A percentile compares a stretch with the other conserved stretches of the same genome.
Evolutionary conservation across 2,888 invertebrate genomes (phyloP).

Genomic region (Cephalotes varians): DNA sequence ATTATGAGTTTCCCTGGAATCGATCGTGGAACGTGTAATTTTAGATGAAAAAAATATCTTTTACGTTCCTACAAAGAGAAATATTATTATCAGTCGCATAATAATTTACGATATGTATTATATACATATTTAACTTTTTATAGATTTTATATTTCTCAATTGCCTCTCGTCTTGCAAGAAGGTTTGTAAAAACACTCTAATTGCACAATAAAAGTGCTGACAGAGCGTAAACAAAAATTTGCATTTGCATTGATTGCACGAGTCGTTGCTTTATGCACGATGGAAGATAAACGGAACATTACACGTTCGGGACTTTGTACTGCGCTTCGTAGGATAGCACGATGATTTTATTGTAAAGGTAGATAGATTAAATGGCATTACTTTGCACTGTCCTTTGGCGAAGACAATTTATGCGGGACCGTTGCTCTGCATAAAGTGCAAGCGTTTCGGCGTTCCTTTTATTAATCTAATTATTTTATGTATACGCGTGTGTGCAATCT

Average conservation of each 20-base stretch:
- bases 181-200: slow-evolving; percentile 15
- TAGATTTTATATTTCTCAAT: not conserved
- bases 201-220: slow-evolving; percentile 42
- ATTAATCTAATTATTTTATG: slow-evolving; percentile 50
- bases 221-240: slow-evolving; percentile 51
- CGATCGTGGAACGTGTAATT: slow-evolving; percentile 14
- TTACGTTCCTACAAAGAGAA: not conserved
- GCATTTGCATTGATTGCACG: slow-evolving; percentile 41
- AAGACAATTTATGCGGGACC: slow-evolving; percentile 52
- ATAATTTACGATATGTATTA: not conserved
- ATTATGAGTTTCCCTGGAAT: not conserved
- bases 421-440: slow-evolving; percentile 51
- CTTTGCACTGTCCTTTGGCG: slow-evolving; percentile 50
- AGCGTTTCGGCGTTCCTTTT: slow-evolving; percentile 41
- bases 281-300: slow-evolving; percentile 53
- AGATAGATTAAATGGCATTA: slow-evolving; percentile 50
- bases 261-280: slow-evolving; percentile 46
- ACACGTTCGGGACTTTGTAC: slow-evolving; percentile 36
- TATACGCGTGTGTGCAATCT: slow-evolving; percentile 15
- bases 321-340: slow-evolving; percentile 38
- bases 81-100: not conserved
- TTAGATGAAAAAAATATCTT: not conserved
- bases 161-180: not conserved
- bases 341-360: slow-evolving; percentile 53
- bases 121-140: not conserved